Percentiles rank a stretch among this genome's conserved stretches.
Conservation (phyloP, 2,113 vertebrate genomes). For the Limanda limanda region DNA sequence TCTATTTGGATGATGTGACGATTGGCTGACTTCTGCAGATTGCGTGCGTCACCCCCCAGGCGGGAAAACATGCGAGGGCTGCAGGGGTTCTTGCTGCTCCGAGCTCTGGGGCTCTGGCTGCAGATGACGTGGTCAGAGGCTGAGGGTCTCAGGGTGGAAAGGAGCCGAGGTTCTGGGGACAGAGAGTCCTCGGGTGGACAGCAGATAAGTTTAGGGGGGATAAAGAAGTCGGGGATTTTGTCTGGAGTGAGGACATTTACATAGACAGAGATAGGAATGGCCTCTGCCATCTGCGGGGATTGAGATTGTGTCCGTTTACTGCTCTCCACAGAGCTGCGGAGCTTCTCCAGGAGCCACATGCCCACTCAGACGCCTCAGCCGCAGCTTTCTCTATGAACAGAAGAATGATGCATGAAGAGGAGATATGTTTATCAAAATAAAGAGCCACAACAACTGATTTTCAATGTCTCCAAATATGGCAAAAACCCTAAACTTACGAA, state of each 20-base stretch:
- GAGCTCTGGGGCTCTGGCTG: constrained; percentile 83
- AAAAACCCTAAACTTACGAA: neutral
- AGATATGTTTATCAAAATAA: neutral
- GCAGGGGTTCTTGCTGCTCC: constrained; percentile 83
- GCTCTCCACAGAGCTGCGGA: constrained; percentile 89
- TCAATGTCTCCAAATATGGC: neutral
- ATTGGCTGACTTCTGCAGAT: constrained; percentile 86
- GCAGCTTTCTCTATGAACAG: constrained; percentile 33
- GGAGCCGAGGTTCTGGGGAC: constrained; percentile 75
- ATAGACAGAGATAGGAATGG: constrained; percentile 85
- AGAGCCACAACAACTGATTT: neutral
- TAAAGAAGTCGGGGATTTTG: constrained; percentile 97
- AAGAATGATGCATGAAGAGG: constrained; percentile 24
- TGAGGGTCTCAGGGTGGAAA: constrained; percentile 77
- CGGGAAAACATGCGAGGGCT: constrained; percentile 89
- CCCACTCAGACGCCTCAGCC: constrained; percentile 50
- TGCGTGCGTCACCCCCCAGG: constrained; percentile 81
- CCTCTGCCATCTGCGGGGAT: constrained; percentile 58
- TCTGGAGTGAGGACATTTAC: constrained; percentile 96
- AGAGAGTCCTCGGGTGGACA: constrained; percentile 84
- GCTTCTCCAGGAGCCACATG: constrained; percentile 96
- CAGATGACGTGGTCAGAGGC: constrained; percentile 87
- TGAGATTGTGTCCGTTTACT: constrained; percentile 67
- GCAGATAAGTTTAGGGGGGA: constrained; percentile 91
- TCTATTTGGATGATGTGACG: constrained; percentile 97